These are phyloP conservation scores for Agrilus planipennis DNA, from an alignment of 1,140 invertebrate genomes.

Conservation along the genomic window DNA sequence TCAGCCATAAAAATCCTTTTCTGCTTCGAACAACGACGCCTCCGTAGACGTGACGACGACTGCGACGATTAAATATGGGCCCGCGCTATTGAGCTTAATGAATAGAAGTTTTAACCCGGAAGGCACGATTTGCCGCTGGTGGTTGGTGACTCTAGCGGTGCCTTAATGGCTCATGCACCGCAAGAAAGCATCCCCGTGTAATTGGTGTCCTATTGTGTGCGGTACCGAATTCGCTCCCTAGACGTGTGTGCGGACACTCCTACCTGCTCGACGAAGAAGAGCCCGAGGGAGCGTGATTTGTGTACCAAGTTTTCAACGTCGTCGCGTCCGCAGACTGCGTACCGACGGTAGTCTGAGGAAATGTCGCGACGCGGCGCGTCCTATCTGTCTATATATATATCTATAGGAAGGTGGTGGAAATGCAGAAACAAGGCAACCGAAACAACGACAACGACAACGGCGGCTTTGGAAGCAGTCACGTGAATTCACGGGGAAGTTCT, in stretches of 20 bases:
- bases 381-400: too few relatives aligned
- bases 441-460: too few relatives aligned
- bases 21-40: too few relatives aligned
- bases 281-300: conserved; percentile 21
- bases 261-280: conserved; percentile 20
- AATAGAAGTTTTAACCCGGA: conserved; percentile 20
- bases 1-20: too few relatives aligned
- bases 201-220: conserved; percentile 25
- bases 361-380: too few relatives aligned
- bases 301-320: conserved; percentile 16
- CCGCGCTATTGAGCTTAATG: conserved; percentile 17
- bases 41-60: too few relatives aligned
- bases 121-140: conserved; percentile 16
- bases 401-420: too few relatives aligned
- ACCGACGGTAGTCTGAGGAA: too few relatives aligned
- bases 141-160: too few relatives aligned
- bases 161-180: conserved; percentile 19
- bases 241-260: conserved; percentile 23
- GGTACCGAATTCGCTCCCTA: conserved; percentile 12
- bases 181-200: too few relatives aligned
- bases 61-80: conserved; percentile 18
- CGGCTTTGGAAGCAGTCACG: conserved; percentile 21
- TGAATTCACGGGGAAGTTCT: conserved; percentile 22
- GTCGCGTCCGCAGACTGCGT: too few relatives aligned
- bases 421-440: too few relatives aligned